Conservation (phyloP, 2,888 invertebrate genomes). For the Caenorhabditis sp. region DNA sequence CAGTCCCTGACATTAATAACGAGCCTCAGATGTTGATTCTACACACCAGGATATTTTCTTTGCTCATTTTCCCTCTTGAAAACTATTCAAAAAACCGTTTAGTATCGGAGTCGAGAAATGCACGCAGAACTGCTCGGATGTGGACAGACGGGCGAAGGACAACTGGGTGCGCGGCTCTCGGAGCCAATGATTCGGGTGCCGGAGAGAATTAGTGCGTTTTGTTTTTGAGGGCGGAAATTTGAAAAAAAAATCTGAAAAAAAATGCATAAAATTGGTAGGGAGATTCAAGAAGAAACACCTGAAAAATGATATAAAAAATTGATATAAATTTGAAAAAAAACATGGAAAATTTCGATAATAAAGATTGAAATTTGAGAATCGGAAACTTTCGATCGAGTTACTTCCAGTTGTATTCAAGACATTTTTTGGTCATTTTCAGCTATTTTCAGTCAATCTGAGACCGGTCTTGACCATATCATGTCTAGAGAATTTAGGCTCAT, state of each 20-base stretch:
- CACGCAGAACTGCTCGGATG: conserved; percentile 72
- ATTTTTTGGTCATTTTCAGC: too few relatives aligned
- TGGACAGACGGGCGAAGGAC: conserved; percentile 75
- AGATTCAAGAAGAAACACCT: background rate
- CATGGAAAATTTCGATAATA: too few relatives aligned
- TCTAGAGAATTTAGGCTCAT: too few relatives aligned
- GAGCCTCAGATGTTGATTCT: conserved; percentile 24
- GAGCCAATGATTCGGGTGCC: conserved; percentile 62
- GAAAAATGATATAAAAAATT: background rate
- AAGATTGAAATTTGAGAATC: too few relatives aligned
- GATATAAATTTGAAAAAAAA: too few relatives aligned
- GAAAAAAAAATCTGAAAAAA: background rate
- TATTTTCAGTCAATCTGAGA: too few relatives aligned
- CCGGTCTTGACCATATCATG: too few relatives aligned
- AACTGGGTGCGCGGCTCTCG: conserved; percentile 71
- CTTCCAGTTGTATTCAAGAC: too few relatives aligned
- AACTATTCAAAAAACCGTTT: background rate
- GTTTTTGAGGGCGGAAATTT: background rate
- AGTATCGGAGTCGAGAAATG: conserved; percentile 57
- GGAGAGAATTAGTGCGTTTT: conserved; percentile 70
- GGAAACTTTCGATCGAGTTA: too few relatives aligned
- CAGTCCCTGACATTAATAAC: background rate
- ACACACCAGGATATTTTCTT: conserved; percentile 28
- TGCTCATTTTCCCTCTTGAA: conserved; percentile 13
- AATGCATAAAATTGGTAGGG: too few relatives aligned